phyloP scores from a whole-genome alignment of 35 echinoderm and acorn worm species.

The Lytechinus variegatus region DNA sequence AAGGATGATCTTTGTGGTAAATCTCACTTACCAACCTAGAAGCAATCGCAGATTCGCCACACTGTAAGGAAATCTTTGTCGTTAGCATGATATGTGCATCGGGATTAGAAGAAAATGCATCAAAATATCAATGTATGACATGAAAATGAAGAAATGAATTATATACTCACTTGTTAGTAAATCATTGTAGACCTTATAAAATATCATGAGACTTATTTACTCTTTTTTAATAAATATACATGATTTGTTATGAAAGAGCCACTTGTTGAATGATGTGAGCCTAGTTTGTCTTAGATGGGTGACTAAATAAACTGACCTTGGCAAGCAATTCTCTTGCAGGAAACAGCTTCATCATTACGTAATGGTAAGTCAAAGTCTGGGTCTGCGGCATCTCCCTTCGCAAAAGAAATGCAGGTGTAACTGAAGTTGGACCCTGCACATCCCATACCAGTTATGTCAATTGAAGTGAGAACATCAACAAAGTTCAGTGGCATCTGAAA shows the following conservation, averaged over 20 bases:
- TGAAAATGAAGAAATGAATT: no score
- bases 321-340: constrained; percentile 29
- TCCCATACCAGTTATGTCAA: constrained; percentile 51
- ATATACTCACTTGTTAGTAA: no score
- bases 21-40: not conserved
- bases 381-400: constrained; percentile 54
- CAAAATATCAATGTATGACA: not conserved
- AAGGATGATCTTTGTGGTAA: not conserved
- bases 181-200: no score
- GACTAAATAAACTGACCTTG: not conserved
- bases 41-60: not conserved
- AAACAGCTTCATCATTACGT: constrained; percentile 22
- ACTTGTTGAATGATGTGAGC: no score
- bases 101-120: not conserved
- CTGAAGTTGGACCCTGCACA: constrained; percentile 50
- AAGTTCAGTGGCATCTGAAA: not conserved
- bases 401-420: constrained; percentile 70
- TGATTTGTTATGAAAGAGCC: no score
- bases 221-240: no score
- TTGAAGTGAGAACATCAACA: not conserved
- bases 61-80: not conserved
- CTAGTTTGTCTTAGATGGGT: no score
- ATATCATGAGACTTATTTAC: no score
- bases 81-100: not conserved
- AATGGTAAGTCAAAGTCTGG: constrained; percentile 66